A percentile compares a stretch with the other conserved stretches of the same genome.
phyloP scores from a whole-genome alignment of 2,888 invertebrate species.

The Dynastes tityus region DNA sequence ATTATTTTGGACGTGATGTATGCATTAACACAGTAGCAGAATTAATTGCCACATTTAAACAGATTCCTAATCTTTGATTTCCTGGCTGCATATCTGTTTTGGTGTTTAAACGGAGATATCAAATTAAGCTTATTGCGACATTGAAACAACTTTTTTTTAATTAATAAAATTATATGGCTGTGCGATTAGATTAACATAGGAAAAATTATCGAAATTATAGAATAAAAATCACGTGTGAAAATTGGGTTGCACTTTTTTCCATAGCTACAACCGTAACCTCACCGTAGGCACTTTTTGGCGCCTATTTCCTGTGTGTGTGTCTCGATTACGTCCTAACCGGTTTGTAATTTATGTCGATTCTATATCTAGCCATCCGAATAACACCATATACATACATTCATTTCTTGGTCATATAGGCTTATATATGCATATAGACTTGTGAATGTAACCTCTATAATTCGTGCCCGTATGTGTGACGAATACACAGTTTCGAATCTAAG shows the following conservation, averaged over 20 bases:
- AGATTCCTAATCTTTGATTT: too few species aligned
- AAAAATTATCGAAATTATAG: neutral
- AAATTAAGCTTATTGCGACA: neutral
- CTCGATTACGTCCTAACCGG: slow-evolving; percentile 33
- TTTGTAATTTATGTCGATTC: slow-evolving; percentile 30
- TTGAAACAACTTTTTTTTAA: neutral
- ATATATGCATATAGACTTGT: neutral
- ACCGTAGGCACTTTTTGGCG: slow-evolving; percentile 26
- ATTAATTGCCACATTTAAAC: too few species aligned
- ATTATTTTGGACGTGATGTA: too few species aligned
- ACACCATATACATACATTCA: neutral
- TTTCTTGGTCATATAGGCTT: neutral
- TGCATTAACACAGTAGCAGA: too few species aligned
- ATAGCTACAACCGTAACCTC: slow-evolving; percentile 4
- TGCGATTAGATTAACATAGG: neutral
- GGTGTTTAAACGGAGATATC: too few species aligned
- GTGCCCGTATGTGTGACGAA: neutral
- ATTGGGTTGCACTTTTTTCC: slow-evolving; percentile 24
- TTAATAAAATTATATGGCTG: neutral
- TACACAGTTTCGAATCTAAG: slow-evolving; percentile 23
- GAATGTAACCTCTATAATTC: slow-evolving; percentile 15
- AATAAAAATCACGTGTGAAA: slow-evolving; percentile 28
- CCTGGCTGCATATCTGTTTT: too few species aligned
- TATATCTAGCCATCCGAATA: slow-evolving; percentile 14
- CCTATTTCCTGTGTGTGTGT: slow-evolving; percentile 32